phyloP scores from a whole-genome alignment of 2,797 vertebrate species.

The Lepus townsendii region DNA sequence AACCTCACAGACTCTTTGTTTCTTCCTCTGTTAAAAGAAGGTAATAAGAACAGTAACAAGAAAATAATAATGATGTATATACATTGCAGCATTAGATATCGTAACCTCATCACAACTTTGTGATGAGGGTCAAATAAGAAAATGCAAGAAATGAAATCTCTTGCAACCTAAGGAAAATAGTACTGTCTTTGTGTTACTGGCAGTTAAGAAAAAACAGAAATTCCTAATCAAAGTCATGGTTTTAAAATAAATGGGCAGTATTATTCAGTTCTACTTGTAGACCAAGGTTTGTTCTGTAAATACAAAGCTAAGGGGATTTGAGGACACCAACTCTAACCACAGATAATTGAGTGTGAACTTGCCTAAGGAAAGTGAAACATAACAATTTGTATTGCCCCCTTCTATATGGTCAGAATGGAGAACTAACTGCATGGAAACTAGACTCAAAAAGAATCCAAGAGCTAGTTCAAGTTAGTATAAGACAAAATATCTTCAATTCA shows the following conservation, averaged over 20 bases:
- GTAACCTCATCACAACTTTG: not conserved
- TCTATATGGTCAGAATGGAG: not conserved
- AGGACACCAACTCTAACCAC: not conserved
- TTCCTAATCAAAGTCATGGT: too few relatives aligned
- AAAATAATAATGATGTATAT: too few relatives aligned
- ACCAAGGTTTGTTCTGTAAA: not conserved
- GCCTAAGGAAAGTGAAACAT: not conserved
- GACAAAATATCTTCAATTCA: not conserved
- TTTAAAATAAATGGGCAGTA: too few relatives aligned
- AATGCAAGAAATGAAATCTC: not conserved
- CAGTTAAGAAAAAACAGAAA: too few relatives aligned
- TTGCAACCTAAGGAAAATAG: too few relatives aligned
- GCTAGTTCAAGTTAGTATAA: not conserved
- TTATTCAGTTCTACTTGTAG: not conserved
- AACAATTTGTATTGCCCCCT: not conserved
- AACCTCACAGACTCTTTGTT: not conserved
- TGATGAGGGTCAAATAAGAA: not conserved
- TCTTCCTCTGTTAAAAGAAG: not conserved
- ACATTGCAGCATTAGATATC: rapidly evolving
- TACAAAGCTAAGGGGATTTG: not conserved
- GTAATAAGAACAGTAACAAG: not conserved
- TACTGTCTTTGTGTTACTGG: not conserved
- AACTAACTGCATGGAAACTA: not conserved
- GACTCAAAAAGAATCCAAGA: not conserved
- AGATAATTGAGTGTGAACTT: not conserved